Base-by-base conservation (phyloP, 2,888 invertebrate species). In the Troides helena region DNA sequence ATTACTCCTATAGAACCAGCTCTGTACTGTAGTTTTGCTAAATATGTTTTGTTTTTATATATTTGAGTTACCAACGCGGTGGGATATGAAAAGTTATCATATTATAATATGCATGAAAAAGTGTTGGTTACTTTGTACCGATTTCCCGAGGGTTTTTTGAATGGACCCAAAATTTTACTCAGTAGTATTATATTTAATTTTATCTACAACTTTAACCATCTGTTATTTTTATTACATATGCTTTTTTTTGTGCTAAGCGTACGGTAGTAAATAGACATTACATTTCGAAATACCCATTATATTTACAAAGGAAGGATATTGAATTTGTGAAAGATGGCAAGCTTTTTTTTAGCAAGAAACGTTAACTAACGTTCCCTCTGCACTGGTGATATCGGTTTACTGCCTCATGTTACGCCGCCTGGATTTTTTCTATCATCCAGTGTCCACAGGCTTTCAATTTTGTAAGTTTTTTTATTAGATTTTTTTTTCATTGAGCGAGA, bases 101-200 rank as follows among this genome's bases (percentile, higher is more conserved):
- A 23, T 67, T 67, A 62, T 57, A 57, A 43, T 67, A 67, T 67
- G 57, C 56, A 67, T 62, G 62, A 62, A 67, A 62, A 67, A 57
- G 67, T 67, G 67, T 67, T 36, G 61, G 67, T 56, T 67, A 56
- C 53, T 67, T 62, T 67, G 62, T 46, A 62, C 56, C 65, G 67
- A 67, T 65, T 65, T 67, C 65, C 64, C 58, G 25, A 59, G 66
- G 59, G 65, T 53, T 64, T 67, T 65, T 62, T 62, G 30, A 57
- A 62, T 62, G 25, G 43, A 56, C n/a, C 39, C 3, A 58, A 62
- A 21, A 25, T 57, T 57, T 57, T 60, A 60, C 30, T 53, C 30
- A 8, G 36, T 36, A 36, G 30, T 60, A 4, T 23, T 23, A 50
- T 66, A 61, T 60, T 66, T 60, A 50, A 53, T 66, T 66, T 60